Base-by-base conservation (phyloP, 2,113 vertebrate species). In the Microcebus griseorufus region DNA sequence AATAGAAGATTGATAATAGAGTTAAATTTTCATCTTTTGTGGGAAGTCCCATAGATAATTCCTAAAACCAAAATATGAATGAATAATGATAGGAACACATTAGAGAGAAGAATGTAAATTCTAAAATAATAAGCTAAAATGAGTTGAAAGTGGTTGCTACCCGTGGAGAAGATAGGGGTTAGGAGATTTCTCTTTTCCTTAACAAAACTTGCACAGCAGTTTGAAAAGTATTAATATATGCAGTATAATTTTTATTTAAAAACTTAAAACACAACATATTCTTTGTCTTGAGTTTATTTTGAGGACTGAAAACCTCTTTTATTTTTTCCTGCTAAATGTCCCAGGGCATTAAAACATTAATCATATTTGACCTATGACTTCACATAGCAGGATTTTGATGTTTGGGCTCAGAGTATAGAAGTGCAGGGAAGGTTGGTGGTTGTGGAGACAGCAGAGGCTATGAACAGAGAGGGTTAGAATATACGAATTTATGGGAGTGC, bases 81-180 rank as follows among this genome's bases (percentile, higher is more conserved):
- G 6, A 89, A 0, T 76, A 60, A 86, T 78, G 73, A 65, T 78
- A 67, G 58, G 0, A 62, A 48, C n/a, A 32, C 3, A 45, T 91
- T 64, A 37, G 13, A 88, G 51, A 88, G 20, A 27, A 51, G 18
- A 65, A 42, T 80, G 34, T 78, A 67, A 48, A 73, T 82, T 88
- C 37, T 29, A 69, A 62, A 97, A 93, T 27, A 78, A 60, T 75
- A 70, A 91, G 42, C 42, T 73, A 62, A 91, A 80, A 48, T 95
- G 76, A 80, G 6, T 72, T 73, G 48, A 79, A 90, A 90, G 78
- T 79, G 53, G 32, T 69, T 94, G n/a, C 25, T 11, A 12, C 51
- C 62, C 55, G 3, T 83, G 42, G 62, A 39, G 1, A 67, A 64
- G 51, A 27, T 62, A 20, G 70, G 80, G 67, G 39, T 62, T 70